phyloP scores from a whole-genome alignment of 2,888 invertebrate species.

The Hofmannophila pseudospretella region DNA sequence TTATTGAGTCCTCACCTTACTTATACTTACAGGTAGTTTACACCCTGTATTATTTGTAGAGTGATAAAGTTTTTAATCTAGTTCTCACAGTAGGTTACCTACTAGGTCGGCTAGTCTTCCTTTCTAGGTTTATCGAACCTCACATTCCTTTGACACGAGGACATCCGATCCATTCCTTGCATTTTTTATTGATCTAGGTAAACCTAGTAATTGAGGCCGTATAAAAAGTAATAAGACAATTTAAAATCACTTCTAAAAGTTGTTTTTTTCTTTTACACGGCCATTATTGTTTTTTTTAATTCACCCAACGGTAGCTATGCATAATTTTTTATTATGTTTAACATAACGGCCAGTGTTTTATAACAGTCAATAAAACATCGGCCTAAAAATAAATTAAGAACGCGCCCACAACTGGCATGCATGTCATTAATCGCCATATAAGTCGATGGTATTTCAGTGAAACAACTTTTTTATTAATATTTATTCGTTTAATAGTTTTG shows the following conservation, averaged over 20 bases:
- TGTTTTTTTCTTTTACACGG: too few species aligned
- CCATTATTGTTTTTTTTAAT: too few species aligned
- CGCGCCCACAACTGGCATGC: constrained; percentile 28
- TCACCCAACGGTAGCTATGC: too few species aligned
- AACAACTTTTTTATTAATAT: constrained; percentile 36
- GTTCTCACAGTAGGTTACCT: background rate
- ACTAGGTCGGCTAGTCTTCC: too few species aligned
- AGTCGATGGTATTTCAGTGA: constrained; percentile 50
- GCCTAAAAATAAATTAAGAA: constrained; percentile 36
- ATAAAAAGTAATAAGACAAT: too few species aligned
- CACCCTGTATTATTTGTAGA: too few species aligned
- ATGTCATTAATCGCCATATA: constrained; percentile 31
- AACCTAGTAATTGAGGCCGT: background rate
- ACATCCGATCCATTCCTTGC: constrained; percentile 7
- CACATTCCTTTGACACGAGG: constrained; percentile 1
- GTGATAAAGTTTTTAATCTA: too few species aligned
- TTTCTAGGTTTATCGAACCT: background rate
- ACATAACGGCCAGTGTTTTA: too few species aligned
- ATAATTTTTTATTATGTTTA: too few species aligned
- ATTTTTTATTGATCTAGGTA: constrained; percentile 3
- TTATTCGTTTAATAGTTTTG: constrained; percentile 46
- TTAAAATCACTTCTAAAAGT: too few species aligned
- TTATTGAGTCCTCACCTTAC: too few species aligned
- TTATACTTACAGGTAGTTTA: too few species aligned
- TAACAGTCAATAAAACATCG: background rate